Percentiles rank a stretch among this genome's conserved stretches.
phyloP scores from a whole-genome alignment of 92 coral and sea anemone species.

The Palythoa heliodiscus region DNA sequence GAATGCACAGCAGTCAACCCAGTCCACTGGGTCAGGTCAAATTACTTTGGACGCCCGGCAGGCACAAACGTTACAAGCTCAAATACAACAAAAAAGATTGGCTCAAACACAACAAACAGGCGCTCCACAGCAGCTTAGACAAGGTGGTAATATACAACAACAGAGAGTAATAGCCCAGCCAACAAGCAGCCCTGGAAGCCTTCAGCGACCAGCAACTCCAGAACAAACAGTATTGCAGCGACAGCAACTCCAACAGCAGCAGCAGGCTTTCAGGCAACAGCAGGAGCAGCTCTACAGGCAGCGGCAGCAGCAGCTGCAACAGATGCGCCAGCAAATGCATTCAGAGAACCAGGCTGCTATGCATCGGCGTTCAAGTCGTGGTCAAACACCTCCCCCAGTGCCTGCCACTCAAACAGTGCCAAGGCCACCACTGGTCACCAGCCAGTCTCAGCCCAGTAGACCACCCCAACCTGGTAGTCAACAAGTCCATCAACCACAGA shows the following conservation, averaged over 20 bases:
- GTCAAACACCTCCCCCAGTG: slow-evolving; percentile 34
- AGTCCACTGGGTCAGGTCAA: neutral
- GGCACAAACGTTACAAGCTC: slow-evolving; percentile 38
- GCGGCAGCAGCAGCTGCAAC: slow-evolving; percentile 41
- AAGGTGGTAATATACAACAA: slow-evolving; percentile 26
- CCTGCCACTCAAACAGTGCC: neutral
- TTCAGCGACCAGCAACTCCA: slow-evolving; percentile 28
- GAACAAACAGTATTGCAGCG: slow-evolving; percentile 29
- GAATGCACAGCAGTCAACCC: slow-evolving; percentile 15
- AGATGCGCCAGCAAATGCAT: slow-evolving; percentile 47
- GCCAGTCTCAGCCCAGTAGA: slow-evolving; percentile 21
- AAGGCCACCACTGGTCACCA: slow-evolving; percentile 1
- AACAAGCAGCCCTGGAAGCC: neutral
- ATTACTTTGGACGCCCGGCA: slow-evolving; percentile 25
- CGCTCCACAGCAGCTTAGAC: slow-evolving; percentile 16
- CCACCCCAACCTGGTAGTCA: slow-evolving; percentile 11
- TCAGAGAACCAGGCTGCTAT: slow-evolving; percentile 35
- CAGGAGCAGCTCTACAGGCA: slow-evolving; percentile 45
- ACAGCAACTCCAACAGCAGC: slow-evolving; percentile 37
- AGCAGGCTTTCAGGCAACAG: slow-evolving; percentile 35
- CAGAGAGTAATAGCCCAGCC: slow-evolving; percentile 5
- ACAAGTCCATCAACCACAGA: slow-evolving; percentile 10
- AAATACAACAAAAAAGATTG: slow-evolving; percentile 36
- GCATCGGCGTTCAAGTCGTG: slow-evolving; percentile 39
- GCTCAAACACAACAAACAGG: slow-evolving; percentile 16